These are phyloP conservation scores for Nibea coibor DNA, from an alignment of 2,113 vertebrate genomes.

Conservation along the genomic window DNA sequence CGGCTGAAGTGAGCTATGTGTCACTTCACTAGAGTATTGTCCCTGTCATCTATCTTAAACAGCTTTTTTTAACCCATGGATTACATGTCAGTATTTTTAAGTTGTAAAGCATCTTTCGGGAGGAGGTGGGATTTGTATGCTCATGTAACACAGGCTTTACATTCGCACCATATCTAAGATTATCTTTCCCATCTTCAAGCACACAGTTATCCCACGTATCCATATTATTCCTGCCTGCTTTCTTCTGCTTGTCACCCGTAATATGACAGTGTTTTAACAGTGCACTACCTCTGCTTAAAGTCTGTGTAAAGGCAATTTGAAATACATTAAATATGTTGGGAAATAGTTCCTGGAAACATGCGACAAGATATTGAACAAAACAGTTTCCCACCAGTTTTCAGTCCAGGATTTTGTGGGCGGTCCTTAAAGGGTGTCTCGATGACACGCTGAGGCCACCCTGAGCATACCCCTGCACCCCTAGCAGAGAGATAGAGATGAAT, in stretches of 20 bases:
- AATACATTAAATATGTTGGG: no score
- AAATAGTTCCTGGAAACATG: no score
- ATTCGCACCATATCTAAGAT: constrained; percentile 12
- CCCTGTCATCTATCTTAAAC: background rate
- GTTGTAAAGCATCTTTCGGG: background rate
- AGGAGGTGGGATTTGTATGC: background rate
- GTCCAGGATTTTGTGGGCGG: no score
- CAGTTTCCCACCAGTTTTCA: no score
- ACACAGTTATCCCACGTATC: constrained; percentile 1
- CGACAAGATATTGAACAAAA: no score
- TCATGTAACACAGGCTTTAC: background rate
- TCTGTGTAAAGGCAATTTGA: no score
- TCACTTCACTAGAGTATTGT: background rate
- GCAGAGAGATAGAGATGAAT: no score
- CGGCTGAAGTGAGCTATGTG: background rate
- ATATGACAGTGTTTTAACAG: background rate
- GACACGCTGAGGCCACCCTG: no score
- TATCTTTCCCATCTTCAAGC: background rate
- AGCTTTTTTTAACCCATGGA: background rate
- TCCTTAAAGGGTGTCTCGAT: no score
- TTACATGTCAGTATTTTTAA: background rate
- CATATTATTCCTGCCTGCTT: background rate
- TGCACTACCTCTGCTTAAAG: background rate
- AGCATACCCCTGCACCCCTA: no score
- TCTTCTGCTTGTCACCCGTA: background rate